Evolutionary conservation across 1,140 invertebrate genomes (phyloP).

Genomic region (Leptopilina clavipes): DNA sequence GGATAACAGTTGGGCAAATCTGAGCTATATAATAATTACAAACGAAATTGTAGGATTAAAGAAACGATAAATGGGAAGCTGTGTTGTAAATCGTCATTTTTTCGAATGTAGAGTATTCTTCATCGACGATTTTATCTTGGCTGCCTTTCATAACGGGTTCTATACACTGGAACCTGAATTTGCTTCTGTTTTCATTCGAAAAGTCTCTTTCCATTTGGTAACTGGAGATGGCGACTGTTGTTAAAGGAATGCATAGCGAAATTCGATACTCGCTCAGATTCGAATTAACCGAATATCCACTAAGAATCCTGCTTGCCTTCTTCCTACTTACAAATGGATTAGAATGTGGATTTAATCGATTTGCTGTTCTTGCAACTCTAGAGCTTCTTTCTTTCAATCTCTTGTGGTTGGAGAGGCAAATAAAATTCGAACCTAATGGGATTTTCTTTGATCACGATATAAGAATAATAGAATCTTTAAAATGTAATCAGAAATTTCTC

Average conservation of each 20-base stretch:
- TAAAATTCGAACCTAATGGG: neutral
- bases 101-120: neutral
- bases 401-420: neutral
- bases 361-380: slow-evolving; percentile 17
- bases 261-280: slow-evolving; percentile 26
- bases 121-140: neutral
- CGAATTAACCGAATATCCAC: slow-evolving; percentile 21
- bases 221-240: slow-evolving; percentile 17
- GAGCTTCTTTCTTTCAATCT: slow-evolving; percentile 1
- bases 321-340: slow-evolving; percentile 30
- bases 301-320: neutral
- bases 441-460: neutral
- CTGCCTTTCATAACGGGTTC: neutral
- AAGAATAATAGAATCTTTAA: too few relatives aligned
- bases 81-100: slow-evolving; percentile 7
- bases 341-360: slow-evolving; percentile 34
- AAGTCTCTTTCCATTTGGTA: slow-evolving; percentile 12
- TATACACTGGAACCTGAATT: neutral
- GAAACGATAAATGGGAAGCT: neutral
- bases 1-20: neutral
- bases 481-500: too few relatives aligned
- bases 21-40: slow-evolving; percentile 12
- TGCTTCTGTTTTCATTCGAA: slow-evolving; percentile 31
- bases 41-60: slow-evolving; percentile 16
- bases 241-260: slow-evolving; percentile 23